Conservation (phyloP, 2,888 invertebrate genomes). For the Carcina quercana region DNA sequence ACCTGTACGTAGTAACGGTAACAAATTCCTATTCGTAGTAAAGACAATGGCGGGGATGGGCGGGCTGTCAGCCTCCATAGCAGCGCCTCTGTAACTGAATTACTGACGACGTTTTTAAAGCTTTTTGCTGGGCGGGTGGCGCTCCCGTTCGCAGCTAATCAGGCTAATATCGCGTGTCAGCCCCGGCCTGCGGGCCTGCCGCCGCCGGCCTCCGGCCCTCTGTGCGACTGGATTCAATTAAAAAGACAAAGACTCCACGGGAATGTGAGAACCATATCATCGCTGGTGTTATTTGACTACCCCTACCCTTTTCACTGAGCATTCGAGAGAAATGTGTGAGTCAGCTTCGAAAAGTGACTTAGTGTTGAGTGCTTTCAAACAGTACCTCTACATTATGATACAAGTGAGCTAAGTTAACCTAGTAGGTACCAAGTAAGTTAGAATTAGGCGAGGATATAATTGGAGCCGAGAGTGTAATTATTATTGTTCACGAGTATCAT, state of each 20-base stretch:
- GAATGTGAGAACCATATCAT: slow-evolving; percentile 16
- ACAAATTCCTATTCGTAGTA: neutral
- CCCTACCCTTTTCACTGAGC: too few relatives aligned
- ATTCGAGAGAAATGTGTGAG: too few relatives aligned
- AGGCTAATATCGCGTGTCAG: slow-evolving; percentile 55
- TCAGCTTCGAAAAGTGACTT: too few relatives aligned
- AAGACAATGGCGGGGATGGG: slow-evolving; percentile 25
- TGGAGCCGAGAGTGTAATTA: too few relatives aligned
- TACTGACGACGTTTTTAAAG: slow-evolving; percentile 64
- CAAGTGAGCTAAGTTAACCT: too few relatives aligned
- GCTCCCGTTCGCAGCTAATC: slow-evolving; percentile 51
- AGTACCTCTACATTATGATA: too few relatives aligned
- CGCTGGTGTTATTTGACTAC: neutral
- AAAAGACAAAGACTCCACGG: slow-evolving; percentile 27
- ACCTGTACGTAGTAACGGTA: too few relatives aligned
- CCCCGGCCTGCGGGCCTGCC: slow-evolving; percentile 1
- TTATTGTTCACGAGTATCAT: too few relatives aligned
- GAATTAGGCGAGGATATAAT: too few relatives aligned
- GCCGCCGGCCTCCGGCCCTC: slow-evolving; percentile 3
- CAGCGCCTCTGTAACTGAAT: slow-evolving; percentile 49
- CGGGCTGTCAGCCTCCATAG: slow-evolving; percentile 24
- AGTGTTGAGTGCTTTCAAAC: too few relatives aligned
- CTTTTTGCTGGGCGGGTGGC: slow-evolving; percentile 48
- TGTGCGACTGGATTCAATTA: slow-evolving; percentile 31
- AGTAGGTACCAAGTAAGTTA: too few relatives aligned